A percentile compares a stretch with the other conserved stretches of the same genome.
Conservation (phyloP, 2,113 vertebrate genomes). For the Corythornis madagascariensis region DNA sequence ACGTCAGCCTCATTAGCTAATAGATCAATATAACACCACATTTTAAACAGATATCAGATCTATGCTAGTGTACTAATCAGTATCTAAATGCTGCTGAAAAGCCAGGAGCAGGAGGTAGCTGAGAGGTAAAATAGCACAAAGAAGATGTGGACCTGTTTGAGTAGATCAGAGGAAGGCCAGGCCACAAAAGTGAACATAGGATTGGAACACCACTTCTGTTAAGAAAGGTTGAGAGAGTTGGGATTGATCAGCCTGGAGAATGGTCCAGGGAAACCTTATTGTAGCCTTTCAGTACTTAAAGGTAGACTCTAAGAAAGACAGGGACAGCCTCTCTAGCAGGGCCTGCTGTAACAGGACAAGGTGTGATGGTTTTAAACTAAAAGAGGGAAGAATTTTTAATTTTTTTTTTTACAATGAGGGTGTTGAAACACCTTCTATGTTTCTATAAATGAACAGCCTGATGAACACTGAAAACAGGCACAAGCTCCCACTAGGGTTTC, state of each 20-base stretch:
- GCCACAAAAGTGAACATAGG: neutral
- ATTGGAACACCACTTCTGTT: neutral
- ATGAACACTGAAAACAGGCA: neutral
- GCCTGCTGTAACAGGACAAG: neutral
- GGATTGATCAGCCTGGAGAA: neutral
- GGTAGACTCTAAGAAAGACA: neutral
- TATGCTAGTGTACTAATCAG: neutral
- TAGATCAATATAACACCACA: neutral
- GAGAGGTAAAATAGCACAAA: neutral
- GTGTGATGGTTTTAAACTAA: neutral
- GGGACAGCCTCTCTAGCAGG: neutral
- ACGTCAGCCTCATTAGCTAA: neutral
- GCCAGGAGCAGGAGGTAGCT: neutral
- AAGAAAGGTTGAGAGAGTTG: neutral
- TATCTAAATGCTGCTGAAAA: neutral
- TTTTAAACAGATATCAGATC: neutral
- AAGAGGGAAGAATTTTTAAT: neutral
- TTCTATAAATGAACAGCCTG: neutral
- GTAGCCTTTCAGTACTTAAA: neutral
- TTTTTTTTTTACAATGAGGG: neutral
- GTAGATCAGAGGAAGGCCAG: neutral
- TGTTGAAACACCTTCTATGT: neutral
- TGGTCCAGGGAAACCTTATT: neutral
- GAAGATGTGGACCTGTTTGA: neutral
- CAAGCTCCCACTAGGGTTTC: neutral